These are phyloP conservation scores for Chlorospingus semifuscus DNA, from an alignment of 2,797 vertebrate genomes.

Conservation along the genomic window DNA sequence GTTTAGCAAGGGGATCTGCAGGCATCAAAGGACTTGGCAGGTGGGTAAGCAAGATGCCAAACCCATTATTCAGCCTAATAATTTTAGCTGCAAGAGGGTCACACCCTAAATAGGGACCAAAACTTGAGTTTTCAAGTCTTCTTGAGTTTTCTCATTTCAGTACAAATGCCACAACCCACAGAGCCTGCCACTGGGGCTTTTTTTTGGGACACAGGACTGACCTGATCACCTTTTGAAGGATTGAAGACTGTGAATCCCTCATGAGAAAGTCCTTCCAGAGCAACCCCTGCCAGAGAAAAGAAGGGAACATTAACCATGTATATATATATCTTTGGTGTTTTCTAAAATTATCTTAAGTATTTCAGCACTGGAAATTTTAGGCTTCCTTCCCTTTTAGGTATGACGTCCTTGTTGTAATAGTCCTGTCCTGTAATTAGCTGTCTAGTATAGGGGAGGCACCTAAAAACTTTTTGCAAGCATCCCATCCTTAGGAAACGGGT, in stretches of 20 bases:
- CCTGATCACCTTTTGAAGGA: not conserved
- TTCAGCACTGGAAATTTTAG: not conserved
- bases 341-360: not conserved
- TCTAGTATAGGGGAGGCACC: not conserved
- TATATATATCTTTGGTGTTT: not conserved
- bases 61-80: not conserved
- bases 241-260: not conserved
- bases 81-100: not conserved
- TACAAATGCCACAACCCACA: not conserved
- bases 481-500: not conserved
- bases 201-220: not conserved
- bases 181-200: not conserved
- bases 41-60: conserved; percentile 64
- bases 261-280: not conserved
- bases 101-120: not conserved
- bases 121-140: not conserved
- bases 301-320: not conserved
- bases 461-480: not conserved
- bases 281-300: not conserved
- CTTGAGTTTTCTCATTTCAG: not conserved
- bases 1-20: conserved; percentile 85
- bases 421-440: not conserved
- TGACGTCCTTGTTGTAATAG: not conserved
- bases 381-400: not conserved
- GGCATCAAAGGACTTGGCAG: conserved; percentile 94